Base-by-base conservation (phyloP, 2,797 vertebrate species). In the Tolypeutes matacus region DNA sequence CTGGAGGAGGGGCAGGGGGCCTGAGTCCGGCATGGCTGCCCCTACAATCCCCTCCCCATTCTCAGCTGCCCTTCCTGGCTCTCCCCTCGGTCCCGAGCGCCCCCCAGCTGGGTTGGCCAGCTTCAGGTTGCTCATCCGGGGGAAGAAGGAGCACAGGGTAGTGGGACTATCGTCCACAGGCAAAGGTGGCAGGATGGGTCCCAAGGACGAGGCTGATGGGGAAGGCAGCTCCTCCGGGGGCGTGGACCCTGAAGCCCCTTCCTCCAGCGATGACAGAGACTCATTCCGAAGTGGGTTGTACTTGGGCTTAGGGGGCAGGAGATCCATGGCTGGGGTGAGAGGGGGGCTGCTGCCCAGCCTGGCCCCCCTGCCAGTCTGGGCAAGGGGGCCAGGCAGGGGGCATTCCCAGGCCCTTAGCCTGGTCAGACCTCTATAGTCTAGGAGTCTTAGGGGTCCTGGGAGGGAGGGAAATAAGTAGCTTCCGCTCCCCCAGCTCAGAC, bases 121-220 rank as follows among this genome's bases (percentile, higher is more conserved):
- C 70, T 99, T 99, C 93, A 99, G 98, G 92, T 98, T 99, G 92
- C 99, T 99, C 99, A 99, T 99, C 97, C 99, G 99, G 93, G 99
- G 99, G 96, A 99, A 99, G 98, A 99, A 99, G 96, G 99, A 99
- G 98, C 99, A 99, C 72, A 99, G 98, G 31, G 99, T 99, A 80
- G 99, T 99, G 97, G 99, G 99, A 97, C 99, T 99, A 96, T 99
- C 99, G 93, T 99, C 99, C 0, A 98, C 97, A 6, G 98, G 98
- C 62, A 95, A 62, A 0, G 98, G 97, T 86, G 99, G 98, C 36
- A 98, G 98, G 83, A 99, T 98, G 12, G 99, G 99, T 90, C 99
- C 98, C 88, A 99, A 98, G 17, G 98, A 98, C 0, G 98, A 98
- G 46, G 99, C 99, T 0, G 99, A 99, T 0, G 95, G 82, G 10